phyloP scores from a whole-genome alignment of 1,140 invertebrate species.

The Drosophila erecta region DNA sequence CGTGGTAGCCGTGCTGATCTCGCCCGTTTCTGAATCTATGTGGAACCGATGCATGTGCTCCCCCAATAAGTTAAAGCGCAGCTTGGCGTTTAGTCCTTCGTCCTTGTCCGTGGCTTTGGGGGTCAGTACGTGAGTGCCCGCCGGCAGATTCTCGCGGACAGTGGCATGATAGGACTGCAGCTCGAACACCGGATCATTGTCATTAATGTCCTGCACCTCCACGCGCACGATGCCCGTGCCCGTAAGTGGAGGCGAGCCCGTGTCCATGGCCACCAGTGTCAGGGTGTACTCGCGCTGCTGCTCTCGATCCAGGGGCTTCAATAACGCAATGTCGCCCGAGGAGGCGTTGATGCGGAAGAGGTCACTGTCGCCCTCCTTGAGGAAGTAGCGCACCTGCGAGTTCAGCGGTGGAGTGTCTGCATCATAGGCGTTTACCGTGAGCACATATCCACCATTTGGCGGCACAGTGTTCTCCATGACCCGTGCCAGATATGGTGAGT shows the following conservation, averaged over 20 bases:
- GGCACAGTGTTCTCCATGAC: slow-evolving; percentile 96
- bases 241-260: slow-evolving; percentile 94
- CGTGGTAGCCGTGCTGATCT: slow-evolving; percentile 89
- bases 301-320: slow-evolving; percentile 93
- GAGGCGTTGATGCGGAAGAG: slow-evolving; percentile 95
- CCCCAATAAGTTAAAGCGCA: slow-evolving; percentile 92
- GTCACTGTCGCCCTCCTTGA: slow-evolving; percentile 95
- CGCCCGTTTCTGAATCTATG: slow-evolving; percentile 90
- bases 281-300: slow-evolving; percentile 92
- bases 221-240: slow-evolving; percentile 94
- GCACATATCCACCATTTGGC: slow-evolving; percentile 90
- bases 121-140: slow-evolving; percentile 89
- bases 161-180: slow-evolving; percentile 91
- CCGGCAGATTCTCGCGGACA: slow-evolving; percentile 91
- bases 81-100: slow-evolving; percentile 92
- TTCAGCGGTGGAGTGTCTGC: slow-evolving; percentile 96
- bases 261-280: slow-evolving; percentile 95
- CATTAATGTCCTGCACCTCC: slow-evolving; percentile 96
- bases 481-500: slow-evolving; percentile 95
- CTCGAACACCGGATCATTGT: slow-evolving; percentile 94
- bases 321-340: slow-evolving; percentile 93
- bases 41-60: slow-evolving; percentile 91
- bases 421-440: slow-evolving; percentile 93
- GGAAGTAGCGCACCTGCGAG: slow-evolving; percentile 94
- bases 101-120: slow-evolving; percentile 92